Conservation (phyloP, 2,797 vertebrate species). For the Sibirionetta formosa region DNA sequence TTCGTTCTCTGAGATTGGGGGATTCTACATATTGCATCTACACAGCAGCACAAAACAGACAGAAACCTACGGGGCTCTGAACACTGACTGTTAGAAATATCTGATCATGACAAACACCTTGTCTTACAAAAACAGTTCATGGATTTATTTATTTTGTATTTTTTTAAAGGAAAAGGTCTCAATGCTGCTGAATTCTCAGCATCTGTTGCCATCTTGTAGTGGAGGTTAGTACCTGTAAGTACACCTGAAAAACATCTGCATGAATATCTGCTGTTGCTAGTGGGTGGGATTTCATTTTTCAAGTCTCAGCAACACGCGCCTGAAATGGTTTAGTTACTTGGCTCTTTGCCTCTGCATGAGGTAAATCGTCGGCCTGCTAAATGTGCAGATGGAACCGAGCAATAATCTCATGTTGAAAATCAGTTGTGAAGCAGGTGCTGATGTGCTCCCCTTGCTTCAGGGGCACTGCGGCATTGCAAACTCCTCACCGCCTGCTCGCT, state of each 20-base stretch:
- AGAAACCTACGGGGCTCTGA: not conserved
- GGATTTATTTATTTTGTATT: not conserved
- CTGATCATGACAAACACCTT: fast-evolving
- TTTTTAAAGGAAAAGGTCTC: not conserved
- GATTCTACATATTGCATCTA: not conserved
- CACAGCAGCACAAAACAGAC: not conserved
- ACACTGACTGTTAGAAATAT: not conserved
- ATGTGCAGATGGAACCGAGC: not conserved
- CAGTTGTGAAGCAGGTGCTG: not conserved
- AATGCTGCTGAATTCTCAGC: not conserved
- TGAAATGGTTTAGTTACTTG: not conserved
- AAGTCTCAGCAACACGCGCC: not conserved
- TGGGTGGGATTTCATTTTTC: not conserved
- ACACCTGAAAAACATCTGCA: not conserved
- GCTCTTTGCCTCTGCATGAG: not conserved
- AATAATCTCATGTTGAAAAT: not conserved
- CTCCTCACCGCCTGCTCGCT: not conserved
- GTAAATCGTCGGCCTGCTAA: not conserved
- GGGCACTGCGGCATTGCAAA: not conserved
- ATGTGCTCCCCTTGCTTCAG: not conserved
- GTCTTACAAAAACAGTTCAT: not conserved
- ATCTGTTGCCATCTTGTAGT: not conserved
- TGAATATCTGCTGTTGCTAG: not conserved
- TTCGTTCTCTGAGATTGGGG: not conserved
- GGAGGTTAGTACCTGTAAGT: not conserved